Evolutionary conservation across 2,113 vertebrate species (phyloP).

Genomic region (Microcebus griseorufus): DNA sequence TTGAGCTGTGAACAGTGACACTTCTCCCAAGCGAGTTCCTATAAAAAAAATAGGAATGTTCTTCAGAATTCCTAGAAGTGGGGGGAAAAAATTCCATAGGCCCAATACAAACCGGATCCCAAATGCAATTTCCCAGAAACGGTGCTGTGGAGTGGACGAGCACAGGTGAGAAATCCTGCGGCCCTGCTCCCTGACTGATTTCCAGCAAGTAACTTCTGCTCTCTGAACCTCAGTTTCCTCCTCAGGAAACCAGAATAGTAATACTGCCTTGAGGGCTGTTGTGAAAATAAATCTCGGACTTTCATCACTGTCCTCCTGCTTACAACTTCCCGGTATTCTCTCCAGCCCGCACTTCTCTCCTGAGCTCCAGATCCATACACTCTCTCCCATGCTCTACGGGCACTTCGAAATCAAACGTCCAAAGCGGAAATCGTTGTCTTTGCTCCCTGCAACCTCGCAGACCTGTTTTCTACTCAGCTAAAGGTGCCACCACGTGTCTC

Average conservation of each 20-base stretch:
- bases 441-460: not conserved
- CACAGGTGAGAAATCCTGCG: not conserved
- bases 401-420: not conserved
- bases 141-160: not conserved
- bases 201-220: not conserved
- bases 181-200: not conserved
- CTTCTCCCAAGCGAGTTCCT: too few species aligned
- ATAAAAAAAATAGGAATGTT: too few species aligned
- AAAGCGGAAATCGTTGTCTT: not conserved
- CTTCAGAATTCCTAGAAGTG: not conserved
- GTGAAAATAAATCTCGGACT: slow-evolving; percentile 16
- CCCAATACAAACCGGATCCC: not conserved
- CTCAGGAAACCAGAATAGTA: not conserved
- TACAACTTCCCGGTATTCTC: not conserved
- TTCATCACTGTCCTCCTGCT: not conserved
- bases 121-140: not conserved
- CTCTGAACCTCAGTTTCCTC: not conserved
- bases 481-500: not conserved
- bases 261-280: not conserved
- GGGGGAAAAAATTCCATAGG: not conserved
- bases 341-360: not conserved
- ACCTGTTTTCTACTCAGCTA: not conserved
- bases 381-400: not conserved
- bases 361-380: not conserved
- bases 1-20: too few species aligned